Base-by-base conservation (phyloP, 2,797 vertebrate genomes). In the Oreortyx pictus region DNA sequence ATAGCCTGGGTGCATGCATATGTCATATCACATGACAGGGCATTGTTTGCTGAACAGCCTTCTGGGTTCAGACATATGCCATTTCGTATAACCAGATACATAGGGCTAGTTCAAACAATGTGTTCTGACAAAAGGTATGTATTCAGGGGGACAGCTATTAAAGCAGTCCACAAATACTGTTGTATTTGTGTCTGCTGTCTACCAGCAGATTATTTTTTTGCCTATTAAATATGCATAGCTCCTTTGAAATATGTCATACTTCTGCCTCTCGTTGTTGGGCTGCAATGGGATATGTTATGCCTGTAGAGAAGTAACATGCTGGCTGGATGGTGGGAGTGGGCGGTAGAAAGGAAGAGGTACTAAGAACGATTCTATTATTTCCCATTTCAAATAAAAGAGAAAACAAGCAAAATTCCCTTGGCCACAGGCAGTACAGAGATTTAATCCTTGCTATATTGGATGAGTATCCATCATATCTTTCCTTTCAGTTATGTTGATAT, bases 1-100 rank as follows among this genome's bases (percentile, higher is more conserved):
- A 82, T 90, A 92, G 91, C 92, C 90, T 44, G 83, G 18, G 46
- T 89, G 47, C 82, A 95, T 71, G 64, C 90, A 97, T 93, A 95
- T 89, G 93, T 85, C 89, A 87, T 82, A 52, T 94, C 41, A 35
- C 86, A 60, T 74, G 95, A 96, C 77, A 96, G 61, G 86, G 39
- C 35, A 86, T 24, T 85, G 66, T 95, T 96, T 80, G 47, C 92
- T 90, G 76, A 70, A 76, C n/a, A 91, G 68, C 74, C 75, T 96
- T 92, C 78, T 77, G 92, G 76, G 37, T 68, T 89, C 76, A 94
- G 90, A 96, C 81, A 86, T 91, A 95, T 85, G 92, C 60, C 72
- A 24, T 92, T 96, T 94, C 79, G 49, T 29, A 92, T 75, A 94
- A 74, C 22, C 66, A 74, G 80, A 71, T 39, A 68, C 39, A 75